Evolutionary conservation across 2,113 vertebrate genomes (phyloP).

Genomic region (Pomatorhinus ruficollis): DNA sequence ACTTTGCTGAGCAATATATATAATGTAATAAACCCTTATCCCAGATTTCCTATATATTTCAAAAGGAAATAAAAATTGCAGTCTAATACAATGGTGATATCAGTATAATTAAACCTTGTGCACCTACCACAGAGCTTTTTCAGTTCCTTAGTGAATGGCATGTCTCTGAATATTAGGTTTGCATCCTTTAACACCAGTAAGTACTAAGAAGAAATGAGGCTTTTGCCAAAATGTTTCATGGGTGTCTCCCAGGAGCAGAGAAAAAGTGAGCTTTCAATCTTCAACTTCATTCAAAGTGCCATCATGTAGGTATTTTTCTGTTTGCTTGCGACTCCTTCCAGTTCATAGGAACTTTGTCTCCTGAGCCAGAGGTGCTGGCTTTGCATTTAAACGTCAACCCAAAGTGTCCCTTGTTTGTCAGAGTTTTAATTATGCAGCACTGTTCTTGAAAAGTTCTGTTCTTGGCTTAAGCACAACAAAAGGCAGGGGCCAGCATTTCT

Average conservation of each 20-base stretch:
- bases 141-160: rapidly evolving
- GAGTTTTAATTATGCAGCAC: neutral
- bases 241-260: neutral
- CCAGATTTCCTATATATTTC: neutral
- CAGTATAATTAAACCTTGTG: neutral
- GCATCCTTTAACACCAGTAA: neutral
- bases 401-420: neutral
- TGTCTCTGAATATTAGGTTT: neutral
- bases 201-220: neutral
- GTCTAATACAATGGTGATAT: neutral
- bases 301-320: neutral
- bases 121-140: neutral
- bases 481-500: neutral
- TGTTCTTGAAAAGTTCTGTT: neutral
- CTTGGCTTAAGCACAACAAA: neutral
- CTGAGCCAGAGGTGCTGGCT: neutral
- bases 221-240: neutral
- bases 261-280: neutral
- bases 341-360: neutral
- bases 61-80: neutral
- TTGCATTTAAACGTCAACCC: neutral
- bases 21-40: neutral
- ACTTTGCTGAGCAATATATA: neutral
- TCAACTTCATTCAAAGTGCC: neutral
- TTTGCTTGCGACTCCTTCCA: neutral